Conservation (phyloP, 2,888 invertebrate species). For the Ypsolopha sequella region DNA sequence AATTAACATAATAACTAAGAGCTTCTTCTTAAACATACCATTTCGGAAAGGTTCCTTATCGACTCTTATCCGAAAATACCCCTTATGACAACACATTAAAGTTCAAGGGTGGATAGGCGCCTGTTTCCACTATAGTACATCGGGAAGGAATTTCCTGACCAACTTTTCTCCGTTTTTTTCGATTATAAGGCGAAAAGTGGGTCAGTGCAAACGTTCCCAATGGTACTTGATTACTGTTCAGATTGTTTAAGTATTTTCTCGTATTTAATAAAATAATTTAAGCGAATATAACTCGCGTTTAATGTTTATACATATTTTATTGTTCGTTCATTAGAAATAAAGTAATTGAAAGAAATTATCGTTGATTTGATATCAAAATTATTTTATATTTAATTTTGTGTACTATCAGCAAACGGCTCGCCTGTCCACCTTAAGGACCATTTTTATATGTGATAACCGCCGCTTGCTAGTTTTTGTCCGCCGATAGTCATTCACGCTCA, state of each 20-base stretch:
- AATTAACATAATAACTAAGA: slow-evolving; percentile 1
- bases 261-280: neutral
- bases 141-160: too few relatives aligned
- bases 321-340: neutral
- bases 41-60: neutral
- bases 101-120: too few relatives aligned
- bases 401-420: too few relatives aligned
- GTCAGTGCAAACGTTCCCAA: too few relatives aligned
- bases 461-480: too few relatives aligned
- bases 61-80: neutral
- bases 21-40: neutral
- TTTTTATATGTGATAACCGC: too few relatives aligned
- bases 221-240: neutral
- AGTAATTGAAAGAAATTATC: neutral
- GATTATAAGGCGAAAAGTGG: too few relatives aligned
- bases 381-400: neutral
- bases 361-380: neutral
- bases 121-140: too few relatives aligned
- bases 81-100: too few relatives aligned
- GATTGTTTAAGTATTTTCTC: neutral
- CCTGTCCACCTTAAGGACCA: too few relatives aligned
- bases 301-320: neutral
- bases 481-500: too few relatives aligned
- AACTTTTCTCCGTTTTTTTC: too few relatives aligned
- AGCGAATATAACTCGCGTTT: neutral